phyloP scores from a whole-genome alignment of 2,888 invertebrate genomes.

The Pterostichus niger region DNA sequence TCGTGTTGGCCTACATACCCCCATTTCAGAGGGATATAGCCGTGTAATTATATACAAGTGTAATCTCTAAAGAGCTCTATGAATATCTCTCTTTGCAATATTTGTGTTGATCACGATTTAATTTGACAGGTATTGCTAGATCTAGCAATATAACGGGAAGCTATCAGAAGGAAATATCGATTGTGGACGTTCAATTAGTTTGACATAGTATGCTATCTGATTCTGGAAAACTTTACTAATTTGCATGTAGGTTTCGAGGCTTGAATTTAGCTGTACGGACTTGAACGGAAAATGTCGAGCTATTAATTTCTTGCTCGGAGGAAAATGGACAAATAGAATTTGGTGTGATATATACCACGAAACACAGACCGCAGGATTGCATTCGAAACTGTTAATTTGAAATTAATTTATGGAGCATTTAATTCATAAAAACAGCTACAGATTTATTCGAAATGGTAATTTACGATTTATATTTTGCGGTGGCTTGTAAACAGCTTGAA shows the following conservation, averaged over 20 bases:
- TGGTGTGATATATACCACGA: not conserved
- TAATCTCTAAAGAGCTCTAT: not conserved
- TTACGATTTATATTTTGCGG: too few species aligned
- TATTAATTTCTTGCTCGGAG: not conserved
- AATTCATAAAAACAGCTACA: too few species aligned
- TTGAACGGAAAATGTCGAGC: constrained; percentile 1
- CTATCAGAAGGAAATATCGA: constrained; percentile 4
- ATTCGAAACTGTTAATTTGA: constrained; percentile 9
- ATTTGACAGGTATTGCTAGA: not conserved
- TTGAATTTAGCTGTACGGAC: constrained; percentile 5
- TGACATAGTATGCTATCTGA: constrained; percentile 40
- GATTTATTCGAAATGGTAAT: too few species aligned
- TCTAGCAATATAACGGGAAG: constrained; percentile 7
- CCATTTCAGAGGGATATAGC: constrained; percentile 12
- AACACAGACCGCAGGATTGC: constrained; percentile 9
- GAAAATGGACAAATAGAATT: constrained; percentile 32
- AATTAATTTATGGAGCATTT: constrained; percentile 16
- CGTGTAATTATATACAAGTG: constrained; percentile 20
- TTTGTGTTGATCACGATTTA: constrained; percentile 18
- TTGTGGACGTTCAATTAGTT: constrained; percentile 47
- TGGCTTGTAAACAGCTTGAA: not conserved
- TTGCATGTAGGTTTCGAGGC: constrained; percentile 22
- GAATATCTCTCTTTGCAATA: not conserved
- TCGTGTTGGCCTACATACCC: not conserved
- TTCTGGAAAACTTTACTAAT: constrained; percentile 47